Base-by-base conservation (phyloP, 2,888 invertebrate genomes). In the Eupithecia tripunctaria region DNA sequence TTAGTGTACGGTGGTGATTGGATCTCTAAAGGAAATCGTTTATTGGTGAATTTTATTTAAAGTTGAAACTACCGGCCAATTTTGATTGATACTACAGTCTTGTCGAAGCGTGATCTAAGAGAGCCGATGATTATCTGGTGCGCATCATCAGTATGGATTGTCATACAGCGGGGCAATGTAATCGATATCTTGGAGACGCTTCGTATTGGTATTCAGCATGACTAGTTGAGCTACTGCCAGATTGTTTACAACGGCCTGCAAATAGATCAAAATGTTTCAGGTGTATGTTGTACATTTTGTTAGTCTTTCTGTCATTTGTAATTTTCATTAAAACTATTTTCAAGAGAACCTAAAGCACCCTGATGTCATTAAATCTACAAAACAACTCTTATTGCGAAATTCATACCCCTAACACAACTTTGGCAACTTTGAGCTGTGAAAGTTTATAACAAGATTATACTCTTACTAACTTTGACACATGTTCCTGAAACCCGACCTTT, bases 401-500 rank as follows among this genome's bases (percentile, higher is more conserved):
- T 25, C 38, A 68, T 59, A 64, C 56, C 27, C 25, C 41, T 67
- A 64, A 65, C 38, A 32, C 27, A 73, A 65, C 60, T 74, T 74
- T 74, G 69, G 69, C 62, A 67, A 69, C 63, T 67, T 71, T 71
- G 69, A 74, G 71, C 71, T 59, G 70, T 25, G 21, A 47, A 74
- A 67, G 43, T 69, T 74, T 68, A 63, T 66, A 74, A 72, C 72
- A 68, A 67, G 74, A 68, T 71, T 69, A 74, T 59, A 66, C 69
- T 66, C 68, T 69, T 27, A 67, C 38, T 51, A 56, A 25, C 47
- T 70, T 51, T 64, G 63, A 70, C 51, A 51, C 63, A 51, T 38
- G 25, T 64, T 47, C 25, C 38, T 56, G 62, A n/a, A 68, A 10
- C 38, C 12, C 63, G 60, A 21, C 60, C 41, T n/a, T 68, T 60